Percentiles rank a stretch among this genome's conserved stretches.
Evolutionary conservation across 2,888 invertebrate genomes (phyloP).

Genomic region (Acleris cristana): DNA sequence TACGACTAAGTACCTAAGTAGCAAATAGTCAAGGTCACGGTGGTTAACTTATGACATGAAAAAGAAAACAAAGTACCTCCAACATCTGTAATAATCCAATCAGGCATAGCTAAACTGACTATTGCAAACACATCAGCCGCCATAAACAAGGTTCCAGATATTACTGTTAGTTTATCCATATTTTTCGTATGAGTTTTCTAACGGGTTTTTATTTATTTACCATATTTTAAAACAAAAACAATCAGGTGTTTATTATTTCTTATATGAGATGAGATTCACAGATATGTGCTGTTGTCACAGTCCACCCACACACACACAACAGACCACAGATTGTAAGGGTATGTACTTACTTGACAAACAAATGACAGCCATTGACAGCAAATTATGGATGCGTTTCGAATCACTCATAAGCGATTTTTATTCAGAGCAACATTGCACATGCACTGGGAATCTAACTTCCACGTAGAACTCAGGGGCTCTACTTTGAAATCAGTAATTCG

Average conservation of each 20-base stretch:
- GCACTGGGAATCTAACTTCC: too few species aligned
- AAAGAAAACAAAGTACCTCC: conserved; percentile 85
- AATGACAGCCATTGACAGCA: too few species aligned
- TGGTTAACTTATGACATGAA: background rate
- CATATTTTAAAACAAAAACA: background rate
- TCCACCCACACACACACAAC: too few species aligned
- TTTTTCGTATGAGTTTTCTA: background rate
- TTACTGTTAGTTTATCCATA: conserved; percentile 96
- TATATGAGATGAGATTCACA: too few species aligned
- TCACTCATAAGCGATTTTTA: too few species aligned
- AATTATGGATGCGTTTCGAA: too few species aligned
- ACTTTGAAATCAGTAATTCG: too few species aligned
- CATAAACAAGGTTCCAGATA: conserved; percentile 95
- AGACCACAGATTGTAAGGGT: too few species aligned
- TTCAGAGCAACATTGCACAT: too few species aligned
- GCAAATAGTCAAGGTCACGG: background rate
- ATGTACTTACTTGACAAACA: too few species aligned
- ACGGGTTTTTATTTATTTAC: conserved; percentile 17
- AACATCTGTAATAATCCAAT: conserved; percentile 98
- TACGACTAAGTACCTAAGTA: conserved; percentile 78
- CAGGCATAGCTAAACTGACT: conserved; percentile 95
- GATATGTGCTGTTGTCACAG: too few species aligned
- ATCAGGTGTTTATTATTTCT: background rate
- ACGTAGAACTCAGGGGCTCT: too few species aligned
- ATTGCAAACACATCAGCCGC: conserved; percentile 97